Evolutionary conservation across 2,113 vertebrate species (phyloP).

Genomic region (Varanus komodoensis): DNA sequence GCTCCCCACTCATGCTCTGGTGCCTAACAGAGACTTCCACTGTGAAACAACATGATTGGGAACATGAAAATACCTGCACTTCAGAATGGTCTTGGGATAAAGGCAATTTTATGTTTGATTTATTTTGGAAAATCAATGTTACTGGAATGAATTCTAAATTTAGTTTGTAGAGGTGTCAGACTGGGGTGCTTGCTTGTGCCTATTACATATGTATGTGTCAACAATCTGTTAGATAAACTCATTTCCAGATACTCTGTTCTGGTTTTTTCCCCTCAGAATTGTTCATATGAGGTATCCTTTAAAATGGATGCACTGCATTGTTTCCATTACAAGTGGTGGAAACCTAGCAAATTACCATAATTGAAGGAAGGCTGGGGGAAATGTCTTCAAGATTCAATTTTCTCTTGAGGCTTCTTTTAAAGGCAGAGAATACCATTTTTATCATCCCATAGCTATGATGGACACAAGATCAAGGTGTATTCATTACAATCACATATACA

Average conservation of each 20-base stretch:
- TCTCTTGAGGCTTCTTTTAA: slow-evolving; percentile 58
- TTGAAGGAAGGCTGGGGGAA: slow-evolving; percentile 65
- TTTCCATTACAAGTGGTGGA: slow-evolving; percentile 57
- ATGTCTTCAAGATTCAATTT: slow-evolving; percentile 68
- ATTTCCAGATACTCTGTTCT: slow-evolving; percentile 13
- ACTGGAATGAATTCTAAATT: background rate
- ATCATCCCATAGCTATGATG: slow-evolving; percentile 62
- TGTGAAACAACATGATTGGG: background rate
- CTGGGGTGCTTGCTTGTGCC: background rate
- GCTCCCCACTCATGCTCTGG: background rate
- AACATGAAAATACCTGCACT: background rate
- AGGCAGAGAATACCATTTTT: slow-evolving; percentile 68
- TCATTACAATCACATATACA: slow-evolving; percentile 72
- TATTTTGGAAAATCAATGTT: background rate
- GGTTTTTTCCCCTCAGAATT: slow-evolving; percentile 48
- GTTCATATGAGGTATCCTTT: slow-evolving; percentile 46
- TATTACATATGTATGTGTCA: background rate
- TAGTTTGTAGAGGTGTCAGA: no score
- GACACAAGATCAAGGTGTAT: slow-evolving; percentile 61
- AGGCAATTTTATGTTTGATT: background rate
- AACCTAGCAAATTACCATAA: slow-evolving; percentile 69
- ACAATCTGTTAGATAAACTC: background rate
- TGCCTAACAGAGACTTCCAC: background rate
- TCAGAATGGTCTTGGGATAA: no score
- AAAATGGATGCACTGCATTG: slow-evolving; percentile 40